Conservation (phyloP, 2,113 vertebrate species). For the Polypterus senegalus region DNA sequence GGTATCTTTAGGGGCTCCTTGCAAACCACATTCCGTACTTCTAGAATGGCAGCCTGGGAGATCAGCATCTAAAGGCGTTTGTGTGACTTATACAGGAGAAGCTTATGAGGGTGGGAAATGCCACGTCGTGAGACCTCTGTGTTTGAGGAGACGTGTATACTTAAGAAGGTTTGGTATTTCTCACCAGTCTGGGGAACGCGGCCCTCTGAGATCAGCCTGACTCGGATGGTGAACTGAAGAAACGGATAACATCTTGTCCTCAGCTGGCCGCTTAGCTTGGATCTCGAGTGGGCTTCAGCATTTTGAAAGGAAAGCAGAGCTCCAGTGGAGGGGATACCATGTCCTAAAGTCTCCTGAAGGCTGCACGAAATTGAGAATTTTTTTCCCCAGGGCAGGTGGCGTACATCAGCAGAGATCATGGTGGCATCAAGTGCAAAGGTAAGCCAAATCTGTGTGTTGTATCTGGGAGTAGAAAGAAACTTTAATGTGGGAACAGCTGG, state of each 20-base stretch:
- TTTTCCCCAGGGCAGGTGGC: constrained; percentile 4
- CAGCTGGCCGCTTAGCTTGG: no score
- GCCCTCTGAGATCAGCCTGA: neutral
- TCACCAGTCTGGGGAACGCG: constrained; percentile 35
- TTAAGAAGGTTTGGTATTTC: constrained; percentile 43
- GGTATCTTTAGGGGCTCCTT: no score
- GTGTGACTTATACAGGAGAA: neutral
- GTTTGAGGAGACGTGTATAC: neutral
- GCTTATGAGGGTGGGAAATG: neutral
- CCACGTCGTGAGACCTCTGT: neutral
- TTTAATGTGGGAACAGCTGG: no score
- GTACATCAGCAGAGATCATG: constrained; percentile 24
- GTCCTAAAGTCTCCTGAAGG: constrained; percentile 9
- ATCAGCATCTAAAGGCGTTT: no score
- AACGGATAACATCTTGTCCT: constrained; percentile 17
- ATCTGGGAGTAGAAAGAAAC: neutral
- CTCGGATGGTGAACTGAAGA: constrained; percentile 7
- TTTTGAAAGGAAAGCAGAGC: no score
- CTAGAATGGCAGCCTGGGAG: no score
- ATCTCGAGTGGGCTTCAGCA: no score
- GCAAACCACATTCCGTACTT: no score
- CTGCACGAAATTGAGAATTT: constrained; percentile 1
- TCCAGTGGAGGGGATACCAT: constrained; percentile 11
- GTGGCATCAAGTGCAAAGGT: constrained; percentile 31
- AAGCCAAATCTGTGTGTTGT: constrained; percentile 12